Percentiles rank a stretch among this genome's conserved stretches.
phyloP scores from a whole-genome alignment of 2,888 invertebrate genomes.

The Latrodectus elegans region DNA sequence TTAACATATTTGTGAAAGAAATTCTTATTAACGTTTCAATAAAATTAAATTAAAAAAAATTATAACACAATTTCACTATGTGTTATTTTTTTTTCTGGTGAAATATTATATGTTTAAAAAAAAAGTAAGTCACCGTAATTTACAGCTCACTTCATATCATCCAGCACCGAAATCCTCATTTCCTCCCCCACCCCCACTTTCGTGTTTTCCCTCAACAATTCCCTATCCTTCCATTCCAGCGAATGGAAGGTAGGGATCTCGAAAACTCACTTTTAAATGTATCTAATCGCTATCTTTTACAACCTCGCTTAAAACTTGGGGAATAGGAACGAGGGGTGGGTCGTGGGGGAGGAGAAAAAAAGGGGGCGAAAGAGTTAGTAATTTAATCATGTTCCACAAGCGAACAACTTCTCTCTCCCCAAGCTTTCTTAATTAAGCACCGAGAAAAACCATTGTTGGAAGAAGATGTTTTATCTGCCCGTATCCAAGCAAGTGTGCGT shows the following conservation, averaged over 20 bases:
- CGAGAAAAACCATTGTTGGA: conserved; percentile 33
- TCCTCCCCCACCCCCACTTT: conserved; percentile 4
- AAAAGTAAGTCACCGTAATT: no score
- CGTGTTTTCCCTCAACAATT: background rate
- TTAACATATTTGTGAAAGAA: no score
- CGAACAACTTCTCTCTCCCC: conserved; percentile 19
- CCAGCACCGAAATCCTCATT: background rate
- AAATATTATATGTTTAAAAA: no score
- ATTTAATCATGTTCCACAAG: conserved; percentile 63
- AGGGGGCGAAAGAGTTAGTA: conserved; percentile 4
- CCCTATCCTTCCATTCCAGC: background rate
- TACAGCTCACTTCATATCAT: no score
- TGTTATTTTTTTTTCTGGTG: no score
- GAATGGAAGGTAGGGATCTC: background rate
- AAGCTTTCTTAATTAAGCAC: conserved; percentile 59
- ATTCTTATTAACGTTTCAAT: no score
- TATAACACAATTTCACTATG: no score
- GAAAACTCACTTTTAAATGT: conserved; percentile 43
- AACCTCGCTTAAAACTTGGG: conserved; percentile 48
- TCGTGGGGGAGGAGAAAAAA: background rate
- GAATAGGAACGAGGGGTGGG: conserved; percentile 8
- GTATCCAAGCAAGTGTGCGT: conserved; percentile 44
- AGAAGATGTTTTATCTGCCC: conserved; percentile 51
- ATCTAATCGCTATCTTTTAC: conserved; percentile 60
- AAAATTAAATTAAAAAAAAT: no score